Base-by-base conservation (phyloP, 2,113 vertebrate genomes). In the Terrapene triunguis region DNA sequence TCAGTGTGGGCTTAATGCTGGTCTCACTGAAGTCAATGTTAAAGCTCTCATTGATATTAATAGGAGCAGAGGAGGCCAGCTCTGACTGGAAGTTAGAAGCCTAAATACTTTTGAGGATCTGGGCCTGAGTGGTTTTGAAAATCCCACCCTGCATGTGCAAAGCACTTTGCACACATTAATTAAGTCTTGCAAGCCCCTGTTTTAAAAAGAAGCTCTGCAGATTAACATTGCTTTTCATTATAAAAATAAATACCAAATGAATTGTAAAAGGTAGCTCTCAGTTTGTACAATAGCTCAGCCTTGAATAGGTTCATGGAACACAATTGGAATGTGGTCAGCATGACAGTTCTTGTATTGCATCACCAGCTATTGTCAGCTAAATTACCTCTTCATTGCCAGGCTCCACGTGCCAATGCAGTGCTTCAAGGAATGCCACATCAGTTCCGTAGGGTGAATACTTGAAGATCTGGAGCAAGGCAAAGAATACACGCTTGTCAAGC, bases 401-500 rank as follows among this genome's bases (percentile, higher is more conserved):
- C 19, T 83, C 16, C n/a, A 84, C 17, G 4, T 79, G 42, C 35
- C n/a, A 22, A 50, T 3, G 4, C 5, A 21, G 16, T 27, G 14
- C 53, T 88, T 44, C 42, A 6, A 0, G 1, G 42, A 89, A 8
- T 74, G 51, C 19, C 25, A 4, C 3, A 38, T 53, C 47, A 16
- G 59, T 80, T 65, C 38, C 48, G 44, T 44, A 51, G 27, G 35
- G 50, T 48, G 48, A 19, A 11, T 22, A 91, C 32, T 50, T 82
- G n/a, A 53, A 38, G 32, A 74, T 57, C 6, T 44, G 80, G 78
- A 51, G 72, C 2, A 13, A 6, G 17, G 35, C 24, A 48, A 32
- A 2, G 24, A 59, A 83, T 9, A 5, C 9, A 57, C 29, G 3
- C 3, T 85, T 80, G 5, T 51, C 0, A 0, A 32, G 21, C 5